phyloP scores from a whole-genome alignment of 1,140 invertebrate genomes.

The Aporrectodea caliginosa region DNA sequence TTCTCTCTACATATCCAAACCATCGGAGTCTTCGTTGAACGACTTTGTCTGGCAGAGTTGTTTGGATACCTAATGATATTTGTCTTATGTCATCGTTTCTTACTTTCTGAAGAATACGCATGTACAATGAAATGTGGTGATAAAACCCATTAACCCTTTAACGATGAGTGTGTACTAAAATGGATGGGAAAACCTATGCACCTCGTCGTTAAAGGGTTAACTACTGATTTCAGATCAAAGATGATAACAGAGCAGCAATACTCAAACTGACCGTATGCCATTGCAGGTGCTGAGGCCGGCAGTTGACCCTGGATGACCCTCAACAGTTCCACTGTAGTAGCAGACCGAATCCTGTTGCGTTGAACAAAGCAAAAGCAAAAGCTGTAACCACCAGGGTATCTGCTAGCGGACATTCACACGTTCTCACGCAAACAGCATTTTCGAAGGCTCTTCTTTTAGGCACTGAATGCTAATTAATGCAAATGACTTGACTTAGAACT shows the following conservation, averaged over 20 bases:
- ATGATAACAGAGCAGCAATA: not conserved
- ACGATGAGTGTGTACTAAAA: too few relatives aligned
- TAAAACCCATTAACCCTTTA: too few relatives aligned
- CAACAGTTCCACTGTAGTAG: not conserved
- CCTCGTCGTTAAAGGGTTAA: not conserved
- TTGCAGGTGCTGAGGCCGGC: not conserved
- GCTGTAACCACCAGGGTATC: not conserved
- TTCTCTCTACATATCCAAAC: too few relatives aligned
- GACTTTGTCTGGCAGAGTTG: too few relatives aligned
- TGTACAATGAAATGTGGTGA: too few relatives aligned
- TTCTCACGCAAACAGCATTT: not conserved
- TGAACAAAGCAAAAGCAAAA: not conserved
- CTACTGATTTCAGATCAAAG: too few relatives aligned
- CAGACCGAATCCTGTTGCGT: not conserved
- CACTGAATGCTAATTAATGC: not conserved
- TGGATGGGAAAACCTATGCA: too few relatives aligned
- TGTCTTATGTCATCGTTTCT: too few relatives aligned
- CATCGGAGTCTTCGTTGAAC: too few relatives aligned
- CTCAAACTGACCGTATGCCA: not conserved
- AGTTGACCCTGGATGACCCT: not conserved
- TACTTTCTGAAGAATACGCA: too few relatives aligned
- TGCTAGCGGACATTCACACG: not conserved
- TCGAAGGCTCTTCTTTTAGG: not conserved
- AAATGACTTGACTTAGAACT: too few relatives aligned
- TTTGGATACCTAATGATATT: too few relatives aligned